A percentile compares a stretch with the other conserved stretches of the same genome.
phyloP scores from a whole-genome alignment of 2,797 vertebrate genomes.

The Sandelia bainsii region DNA sequence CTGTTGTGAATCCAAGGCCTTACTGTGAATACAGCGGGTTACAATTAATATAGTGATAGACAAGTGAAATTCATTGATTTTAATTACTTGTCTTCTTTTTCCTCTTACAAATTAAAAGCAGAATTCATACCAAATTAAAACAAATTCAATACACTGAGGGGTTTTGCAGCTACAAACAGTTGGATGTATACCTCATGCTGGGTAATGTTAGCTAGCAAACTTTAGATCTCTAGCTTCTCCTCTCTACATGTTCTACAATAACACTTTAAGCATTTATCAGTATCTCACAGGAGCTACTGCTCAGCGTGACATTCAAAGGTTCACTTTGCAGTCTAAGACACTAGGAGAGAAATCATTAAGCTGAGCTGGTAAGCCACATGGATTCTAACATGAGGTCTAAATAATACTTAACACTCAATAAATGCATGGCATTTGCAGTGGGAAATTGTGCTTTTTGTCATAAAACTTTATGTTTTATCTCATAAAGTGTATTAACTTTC shows the following conservation, averaged over 20 bases:
- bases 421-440: neutral
- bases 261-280: neutral
- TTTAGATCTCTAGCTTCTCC: neutral
- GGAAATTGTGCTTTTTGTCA: neutral
- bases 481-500: neutral
- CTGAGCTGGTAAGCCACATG: neutral
- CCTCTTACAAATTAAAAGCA: constrained; percentile 14
- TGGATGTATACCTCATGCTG: neutral
- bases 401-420: neutral
- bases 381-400: neutral
- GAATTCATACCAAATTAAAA: constrained; percentile 32
- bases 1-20: constrained; percentile 40
- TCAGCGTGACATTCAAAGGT: neutral
- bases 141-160: neutral
- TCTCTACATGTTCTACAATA: neutral
- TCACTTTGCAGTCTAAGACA: neutral
- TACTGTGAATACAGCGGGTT: constrained; percentile 52
- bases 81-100: constrained; percentile 50
- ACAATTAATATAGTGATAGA: neutral
- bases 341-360: neutral
- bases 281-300: neutral
- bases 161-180: neutral
- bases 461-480: neutral
- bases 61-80: constrained; percentile 31
- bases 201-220: neutral